phyloP scores from a whole-genome alignment of 1,140 invertebrate species.

The Araneus ventricosus region DNA sequence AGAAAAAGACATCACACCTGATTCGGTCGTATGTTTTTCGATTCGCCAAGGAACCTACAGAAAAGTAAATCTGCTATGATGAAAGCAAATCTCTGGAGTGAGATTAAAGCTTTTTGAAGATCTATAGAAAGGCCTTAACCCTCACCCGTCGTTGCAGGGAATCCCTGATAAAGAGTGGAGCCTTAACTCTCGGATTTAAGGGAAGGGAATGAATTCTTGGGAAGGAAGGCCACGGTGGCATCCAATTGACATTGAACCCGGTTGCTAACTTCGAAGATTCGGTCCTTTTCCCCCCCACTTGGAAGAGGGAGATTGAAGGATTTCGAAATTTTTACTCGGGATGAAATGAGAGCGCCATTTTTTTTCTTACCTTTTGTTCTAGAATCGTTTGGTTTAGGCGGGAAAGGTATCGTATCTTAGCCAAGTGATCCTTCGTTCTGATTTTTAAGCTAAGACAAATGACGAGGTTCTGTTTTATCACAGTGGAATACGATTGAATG shows the following conservation, averaged over 20 bases:
- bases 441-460: background rate
- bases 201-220: constrained; percentile 57
- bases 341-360: background rate
- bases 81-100: constrained; percentile 73
- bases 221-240: background rate
- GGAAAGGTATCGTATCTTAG: background rate
- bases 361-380: background rate
- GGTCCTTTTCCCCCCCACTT: background rate
- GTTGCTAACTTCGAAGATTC: constrained; percentile 5
- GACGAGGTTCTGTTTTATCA: background rate
- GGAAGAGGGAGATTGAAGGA: background rate
- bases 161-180: constrained; percentile 66
- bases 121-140: constrained; percentile 66
- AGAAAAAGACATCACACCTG: constrained; percentile 60
- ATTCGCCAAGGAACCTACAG: background rate
- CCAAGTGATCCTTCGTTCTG: background rate
- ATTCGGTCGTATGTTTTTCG: constrained; percentile 53
- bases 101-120: constrained; percentile 74
- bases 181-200: constrained; percentile 69
- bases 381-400: background rate
- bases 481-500: background rate
- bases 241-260: constrained; percentile 70
- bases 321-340: constrained; percentile 1
- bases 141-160: background rate
- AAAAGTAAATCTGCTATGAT: constrained; percentile 72